phyloP scores from a whole-genome alignment of 1,140 invertebrate species.

The Nymphalis io region DNA sequence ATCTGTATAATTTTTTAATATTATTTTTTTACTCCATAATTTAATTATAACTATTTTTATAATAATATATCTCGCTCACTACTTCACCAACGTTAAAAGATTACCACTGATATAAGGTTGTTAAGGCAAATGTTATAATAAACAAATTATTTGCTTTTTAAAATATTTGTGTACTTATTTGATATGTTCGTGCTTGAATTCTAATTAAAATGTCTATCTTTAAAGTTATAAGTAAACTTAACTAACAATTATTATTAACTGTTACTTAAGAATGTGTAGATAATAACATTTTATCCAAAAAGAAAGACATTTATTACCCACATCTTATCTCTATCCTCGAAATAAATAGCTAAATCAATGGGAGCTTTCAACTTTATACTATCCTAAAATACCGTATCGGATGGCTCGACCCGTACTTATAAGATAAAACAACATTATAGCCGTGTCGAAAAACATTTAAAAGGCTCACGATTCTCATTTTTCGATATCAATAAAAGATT shows the following conservation, averaged over 20 bases:
- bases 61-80: neutral
- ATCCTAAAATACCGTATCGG: constrained; percentile 45
- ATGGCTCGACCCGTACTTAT: constrained; percentile 47
- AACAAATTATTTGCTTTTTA: neutral
- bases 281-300: constrained; percentile 18
- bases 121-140: neutral
- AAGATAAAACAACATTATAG: constrained; percentile 54
- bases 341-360: constrained; percentile 46
- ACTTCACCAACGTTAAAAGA: neutral
- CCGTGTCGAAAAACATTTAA: constrained; percentile 56
- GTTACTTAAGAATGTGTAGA: neutral
- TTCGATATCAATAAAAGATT: constrained; percentile 76
- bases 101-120: neutral
- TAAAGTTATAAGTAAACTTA: neutral
- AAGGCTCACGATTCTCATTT: constrained; percentile 68
- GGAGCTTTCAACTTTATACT: constrained; percentile 51
- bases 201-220: neutral
- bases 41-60: neutral
- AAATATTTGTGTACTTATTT: too few relatives aligned
- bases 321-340: constrained; percentile 35
- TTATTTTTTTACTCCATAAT: neutral
- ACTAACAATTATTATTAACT: too few relatives aligned
- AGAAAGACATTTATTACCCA: constrained; percentile 27
- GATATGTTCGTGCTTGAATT: too few relatives aligned
- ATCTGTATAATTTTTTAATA: neutral